phyloP scores from a whole-genome alignment of 2,797 vertebrate species.

The Florisuga fusca region DNA sequence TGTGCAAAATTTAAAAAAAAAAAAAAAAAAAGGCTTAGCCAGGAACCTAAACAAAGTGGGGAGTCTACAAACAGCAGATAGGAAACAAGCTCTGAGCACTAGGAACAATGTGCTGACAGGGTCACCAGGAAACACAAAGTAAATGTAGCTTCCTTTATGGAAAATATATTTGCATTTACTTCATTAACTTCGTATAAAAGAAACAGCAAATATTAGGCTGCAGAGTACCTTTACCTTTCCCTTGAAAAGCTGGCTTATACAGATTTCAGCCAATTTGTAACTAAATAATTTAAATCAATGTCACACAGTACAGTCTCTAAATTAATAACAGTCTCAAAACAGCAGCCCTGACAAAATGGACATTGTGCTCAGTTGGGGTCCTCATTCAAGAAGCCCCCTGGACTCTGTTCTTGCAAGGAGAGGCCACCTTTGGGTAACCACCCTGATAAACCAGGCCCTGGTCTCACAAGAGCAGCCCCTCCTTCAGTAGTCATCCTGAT shows the following conservation, averaged over 20 bases:
- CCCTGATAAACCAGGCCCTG: no score
- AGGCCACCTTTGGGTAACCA: no score
- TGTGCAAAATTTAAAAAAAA: no score
- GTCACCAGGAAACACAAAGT: constrained; percentile 1
- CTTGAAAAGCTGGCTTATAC: background rate
- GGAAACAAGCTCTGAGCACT: background rate
- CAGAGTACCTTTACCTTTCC: background rate
- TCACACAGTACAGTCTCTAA: no score
- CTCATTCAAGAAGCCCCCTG: no score
- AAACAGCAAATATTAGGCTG: background rate
- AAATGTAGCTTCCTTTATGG: background rate
- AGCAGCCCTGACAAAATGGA: no score
- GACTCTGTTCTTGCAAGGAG: no score
- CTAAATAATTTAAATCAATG: background rate
- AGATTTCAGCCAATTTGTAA: background rate
- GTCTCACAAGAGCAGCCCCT: no score
- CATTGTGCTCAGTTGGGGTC: no score
- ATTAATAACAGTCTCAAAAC: no score
- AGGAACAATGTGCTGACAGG: background rate
- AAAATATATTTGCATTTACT: constrained; percentile 28
- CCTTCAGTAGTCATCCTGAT: no score
- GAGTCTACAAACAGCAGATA: background rate
- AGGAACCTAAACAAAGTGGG: background rate
- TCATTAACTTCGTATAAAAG: background rate
- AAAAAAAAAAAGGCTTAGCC: background rate